phyloP scores from a whole-genome alignment of 1,140 invertebrate species.

The Drosophila insularis region DNA sequence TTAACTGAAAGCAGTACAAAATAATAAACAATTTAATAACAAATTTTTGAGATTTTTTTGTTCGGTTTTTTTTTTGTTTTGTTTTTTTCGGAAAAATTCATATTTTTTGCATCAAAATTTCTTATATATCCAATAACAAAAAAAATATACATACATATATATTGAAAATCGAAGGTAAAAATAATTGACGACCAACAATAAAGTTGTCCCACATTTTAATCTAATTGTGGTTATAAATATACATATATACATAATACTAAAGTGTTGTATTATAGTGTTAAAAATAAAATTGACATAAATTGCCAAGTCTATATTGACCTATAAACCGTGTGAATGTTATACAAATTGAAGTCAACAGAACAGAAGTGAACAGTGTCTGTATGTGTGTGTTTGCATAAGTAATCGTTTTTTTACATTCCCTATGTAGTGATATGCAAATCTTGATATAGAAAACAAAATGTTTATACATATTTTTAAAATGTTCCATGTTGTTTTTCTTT shows the following conservation, averaged over 20 bases:
- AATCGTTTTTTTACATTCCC: neutral
- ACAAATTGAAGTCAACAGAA: neutral
- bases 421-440: neutral
- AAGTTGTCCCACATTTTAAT: neutral
- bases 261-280: neutral
- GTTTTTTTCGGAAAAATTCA: neutral
- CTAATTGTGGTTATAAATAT: too few species aligned
- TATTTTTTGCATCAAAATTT: neutral
- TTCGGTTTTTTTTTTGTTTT: neutral
- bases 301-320: neutral
- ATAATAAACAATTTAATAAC: neutral
- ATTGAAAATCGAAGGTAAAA: neutral
- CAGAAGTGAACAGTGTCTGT: neutral
- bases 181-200: neutral
- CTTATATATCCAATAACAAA: neutral
- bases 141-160: neutral
- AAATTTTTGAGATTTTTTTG: neutral
- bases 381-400: neutral
- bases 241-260: neutral
- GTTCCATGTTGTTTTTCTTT: neutral
- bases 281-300: neutral
- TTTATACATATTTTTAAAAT: neutral
- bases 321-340: slow-evolving; percentile 1
- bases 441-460: neutral
- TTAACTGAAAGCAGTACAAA: neutral